Evolutionary conservation across 1,140 invertebrate species (phyloP), one percentile per base, ranked within the genome.

Genomic region (Mamestra configurata): DNA sequence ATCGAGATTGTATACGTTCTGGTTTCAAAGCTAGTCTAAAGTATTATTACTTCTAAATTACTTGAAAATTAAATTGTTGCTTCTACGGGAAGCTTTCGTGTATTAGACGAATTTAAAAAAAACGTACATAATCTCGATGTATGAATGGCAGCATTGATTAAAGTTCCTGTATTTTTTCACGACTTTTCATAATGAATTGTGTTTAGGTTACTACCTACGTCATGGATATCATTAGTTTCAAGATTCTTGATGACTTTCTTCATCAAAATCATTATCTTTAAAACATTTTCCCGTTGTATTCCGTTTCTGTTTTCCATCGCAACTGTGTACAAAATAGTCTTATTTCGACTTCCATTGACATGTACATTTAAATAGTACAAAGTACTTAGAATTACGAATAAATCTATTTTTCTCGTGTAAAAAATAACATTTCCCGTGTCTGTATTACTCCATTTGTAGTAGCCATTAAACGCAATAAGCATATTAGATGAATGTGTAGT

Each of bases 301-400:
- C 37, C 1, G 37, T 7, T 40, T 40, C 37, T 40, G 7, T 40
- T 40, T 11, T 40, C 10, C 37, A 40, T 7, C 7, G 4, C 37
- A 40, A 4, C 1, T 18, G 51, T 22, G 51, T 22, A 10, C 18
- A 53, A 18, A 40, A 66, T 13, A 24, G 27, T 22, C 22, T 27
- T 10, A 61, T n/a, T 46, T 27, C 64, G 11, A 68, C 40, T 24
- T 68, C 64, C 64, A 49, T 46, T 46, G 43, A 46, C 35, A 13
- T 46, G 64, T 68, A 68, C 40, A 68, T 20, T 68, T 37, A 24
- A 68, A 68, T 46, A 68, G 64, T 68, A 68, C 64, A 68, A 68
- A 68, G 64, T 68, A 68, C 64, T 68, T 68, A 68, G 64, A 20
- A 1, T 46, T 68, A 68, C 18, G 40, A 46, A 68, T 68, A 49